These are phyloP conservation scores for Takifugu ocellatus DNA, from an alignment of 2,797 vertebrate species.

Conservation along the genomic window DNA sequence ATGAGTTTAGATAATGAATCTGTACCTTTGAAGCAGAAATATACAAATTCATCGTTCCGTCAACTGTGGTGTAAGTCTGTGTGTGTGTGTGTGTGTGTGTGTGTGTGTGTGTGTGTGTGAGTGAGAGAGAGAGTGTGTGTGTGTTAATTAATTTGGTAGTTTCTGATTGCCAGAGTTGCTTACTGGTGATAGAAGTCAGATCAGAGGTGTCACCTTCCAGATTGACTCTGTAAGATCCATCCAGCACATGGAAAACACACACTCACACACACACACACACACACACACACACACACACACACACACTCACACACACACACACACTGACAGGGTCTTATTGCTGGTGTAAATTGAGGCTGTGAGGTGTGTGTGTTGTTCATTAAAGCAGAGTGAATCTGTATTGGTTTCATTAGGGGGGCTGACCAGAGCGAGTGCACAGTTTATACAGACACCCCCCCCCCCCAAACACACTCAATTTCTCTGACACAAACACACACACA, in stretches of 20 bases:
- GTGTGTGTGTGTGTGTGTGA: too few species aligned
- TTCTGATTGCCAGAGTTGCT: conserved; percentile 96
- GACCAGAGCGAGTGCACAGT: conserved; percentile 78
- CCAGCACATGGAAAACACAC: not conserved
- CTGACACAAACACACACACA: conserved; percentile 54
- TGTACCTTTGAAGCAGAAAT: too few species aligned
- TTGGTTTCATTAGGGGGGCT: conserved; percentile 95
- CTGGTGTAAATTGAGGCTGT: conserved; percentile 96
- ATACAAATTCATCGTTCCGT: too few species aligned
- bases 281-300: conserved; percentile 1
- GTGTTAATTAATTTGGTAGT: conserved; percentile 93
- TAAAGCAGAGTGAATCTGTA: conserved; percentile 98
- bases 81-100: too few species aligned
- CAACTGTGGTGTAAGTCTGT: too few species aligned
- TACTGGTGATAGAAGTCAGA: conserved; percentile 85
- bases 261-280: too few species aligned
- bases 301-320: conserved; percentile 1
- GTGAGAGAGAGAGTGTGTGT: conserved; percentile 9
- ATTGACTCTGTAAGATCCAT: conserved; percentile 77
- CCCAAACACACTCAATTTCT: conserved; percentile 44
- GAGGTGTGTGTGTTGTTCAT: conserved; percentile 96
- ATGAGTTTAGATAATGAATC: too few species aligned
- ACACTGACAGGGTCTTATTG: conserved; percentile 91
- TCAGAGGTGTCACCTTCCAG: conserved; percentile 91
- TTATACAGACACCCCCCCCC: conserved; percentile 87